Evolutionary conservation across 2,797 vertebrate species (phyloP), one percentile per base, ranked within the genome.

Genomic region (Sebastes itinus): DNA sequence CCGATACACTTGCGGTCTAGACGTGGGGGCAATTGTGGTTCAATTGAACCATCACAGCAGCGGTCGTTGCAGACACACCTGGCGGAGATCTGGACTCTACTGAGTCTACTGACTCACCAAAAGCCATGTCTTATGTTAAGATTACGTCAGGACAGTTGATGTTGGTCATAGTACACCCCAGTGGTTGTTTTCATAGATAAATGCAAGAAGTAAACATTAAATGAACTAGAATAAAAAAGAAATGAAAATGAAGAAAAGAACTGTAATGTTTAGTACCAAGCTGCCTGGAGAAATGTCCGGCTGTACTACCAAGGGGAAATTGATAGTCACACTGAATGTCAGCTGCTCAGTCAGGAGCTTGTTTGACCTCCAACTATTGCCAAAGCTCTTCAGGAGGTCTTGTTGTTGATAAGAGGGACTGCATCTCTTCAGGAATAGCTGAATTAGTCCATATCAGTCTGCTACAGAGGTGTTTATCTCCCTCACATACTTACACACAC

Each of bases 371-470:
- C 49, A 58, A 25, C 72, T 63, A 59, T 61, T 38, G 54, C 55
- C 59, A 72, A 79, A 73, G 56, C 61, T 84, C 84, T 74, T 82
- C 80, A 77, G 77, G 87, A 82, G 78, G 85, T 82, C 42, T 83
- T 81, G 86, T 80, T 86, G 79, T 86, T 81, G 78, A 75, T 72
- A 52, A 69, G 69, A 72, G 8, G 23, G 66, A 33, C 62, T 65
- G 20, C 58, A 69, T 84, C 72, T 89, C 77, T 75, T 86, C 69
- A 80, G 82, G 82, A 91, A 87, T 82, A 88, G 85, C 85, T 89
- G 32, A 71, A 75, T 75, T 46, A 13, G 54, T 73, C 75, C 38
- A 27, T 42, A 68, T 64, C 62, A 27, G 69, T 90, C 80, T 85
- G 80, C 74, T 83, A 84, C 65, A 84, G 68, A 73, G 82, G 77